A percentile compares a stretch with the other conserved stretches of the same genome.
These are phyloP conservation scores for Dromiciops gliroides DNA, from an alignment of 2,113 vertebrate genomes.

Conservation along the genomic window DNA sequence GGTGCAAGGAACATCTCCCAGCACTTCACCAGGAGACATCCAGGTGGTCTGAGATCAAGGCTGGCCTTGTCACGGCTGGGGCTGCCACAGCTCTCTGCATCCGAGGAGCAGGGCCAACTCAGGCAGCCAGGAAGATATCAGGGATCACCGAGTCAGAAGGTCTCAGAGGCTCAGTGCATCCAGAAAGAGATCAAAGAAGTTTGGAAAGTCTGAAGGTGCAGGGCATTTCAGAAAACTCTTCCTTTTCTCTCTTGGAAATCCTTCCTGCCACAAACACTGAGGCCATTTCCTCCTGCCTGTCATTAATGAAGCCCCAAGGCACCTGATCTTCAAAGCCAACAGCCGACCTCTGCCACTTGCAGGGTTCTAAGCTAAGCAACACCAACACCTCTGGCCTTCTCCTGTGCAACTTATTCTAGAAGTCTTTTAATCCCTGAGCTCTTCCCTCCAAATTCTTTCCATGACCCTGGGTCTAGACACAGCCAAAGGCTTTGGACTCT, in stretches of 20 bases:
- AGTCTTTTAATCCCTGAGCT: no score
- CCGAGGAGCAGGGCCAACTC: not conserved
- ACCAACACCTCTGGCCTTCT: not conserved
- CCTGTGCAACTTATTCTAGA: not conserved
- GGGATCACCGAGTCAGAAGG: not conserved
- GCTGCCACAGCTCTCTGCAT: not conserved
- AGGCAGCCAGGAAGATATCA: not conserved
- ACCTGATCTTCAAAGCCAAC: not conserved
- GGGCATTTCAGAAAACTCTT: not conserved
- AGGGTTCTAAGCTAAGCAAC: not conserved
- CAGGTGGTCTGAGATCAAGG: not conserved
- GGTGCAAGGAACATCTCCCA: not conserved
- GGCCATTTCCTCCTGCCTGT: not conserved
- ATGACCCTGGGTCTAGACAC: not conserved
- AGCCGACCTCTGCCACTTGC: rapidly evolving
- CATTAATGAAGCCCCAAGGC: not conserved
- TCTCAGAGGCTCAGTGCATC: not conserved
- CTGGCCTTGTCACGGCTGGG: no score
- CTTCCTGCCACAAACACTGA: rapidly evolving
- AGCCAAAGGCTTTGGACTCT: not conserved
- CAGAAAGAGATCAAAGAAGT: not conserved
- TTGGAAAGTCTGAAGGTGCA: not conserved
- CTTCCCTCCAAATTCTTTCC: not conserved
- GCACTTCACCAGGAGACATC: not conserved
- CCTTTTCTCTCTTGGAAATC: not conserved